These are phyloP conservation scores for Pentamera pediparva DNA, from an alignment of 53 echinoderm and acorn worm species.

Conservation along the genomic window DNA sequence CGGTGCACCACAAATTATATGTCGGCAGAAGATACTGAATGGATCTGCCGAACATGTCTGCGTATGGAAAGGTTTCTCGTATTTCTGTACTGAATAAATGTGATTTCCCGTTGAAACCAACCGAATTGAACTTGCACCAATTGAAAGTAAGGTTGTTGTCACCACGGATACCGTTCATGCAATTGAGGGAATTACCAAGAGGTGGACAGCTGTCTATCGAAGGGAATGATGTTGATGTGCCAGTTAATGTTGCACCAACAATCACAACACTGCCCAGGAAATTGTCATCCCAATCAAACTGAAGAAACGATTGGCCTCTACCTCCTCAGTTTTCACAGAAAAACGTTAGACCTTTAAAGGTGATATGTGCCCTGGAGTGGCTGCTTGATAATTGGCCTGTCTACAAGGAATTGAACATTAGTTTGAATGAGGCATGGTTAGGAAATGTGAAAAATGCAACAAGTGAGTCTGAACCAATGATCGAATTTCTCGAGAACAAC, in stretches of 20 bases:
- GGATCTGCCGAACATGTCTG: slow-evolving; percentile 31
- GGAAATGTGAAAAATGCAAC: not conserved
- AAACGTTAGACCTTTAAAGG: slow-evolving; percentile 39
- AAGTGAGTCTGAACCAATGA: not conserved
- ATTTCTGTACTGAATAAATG: not conserved
- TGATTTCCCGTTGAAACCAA: slow-evolving; percentile 5
- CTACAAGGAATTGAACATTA: slow-evolving; percentile 17
- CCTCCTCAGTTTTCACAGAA: slow-evolving; percentile 6
- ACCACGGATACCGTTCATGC: slow-evolving; percentile 43
- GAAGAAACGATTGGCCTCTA: not conserved
- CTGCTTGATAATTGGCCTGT: slow-evolving; percentile 13
- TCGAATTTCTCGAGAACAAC: not conserved
- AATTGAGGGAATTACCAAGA: slow-evolving; percentile 35
- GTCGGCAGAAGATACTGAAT: slow-evolving; percentile 11
- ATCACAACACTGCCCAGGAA: slow-evolving; percentile 21
- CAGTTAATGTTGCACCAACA: slow-evolving; percentile 26
- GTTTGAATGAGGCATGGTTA: not conserved
- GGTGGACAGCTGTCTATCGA: slow-evolving; percentile 28
- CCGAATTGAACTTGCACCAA: not conserved
- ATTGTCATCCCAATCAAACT: slow-evolving; percentile 31
- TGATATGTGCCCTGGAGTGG: slow-evolving; percentile 19
- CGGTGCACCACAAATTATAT: not conserved
- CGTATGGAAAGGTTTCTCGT: slow-evolving; percentile 1
- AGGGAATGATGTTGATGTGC: slow-evolving; percentile 43
- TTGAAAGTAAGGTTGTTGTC: slow-evolving; percentile 35